These are phyloP conservation scores for Cervus canadensis DNA, from an alignment of 2,113 vertebrate species.

Conservation along the genomic window DNA sequence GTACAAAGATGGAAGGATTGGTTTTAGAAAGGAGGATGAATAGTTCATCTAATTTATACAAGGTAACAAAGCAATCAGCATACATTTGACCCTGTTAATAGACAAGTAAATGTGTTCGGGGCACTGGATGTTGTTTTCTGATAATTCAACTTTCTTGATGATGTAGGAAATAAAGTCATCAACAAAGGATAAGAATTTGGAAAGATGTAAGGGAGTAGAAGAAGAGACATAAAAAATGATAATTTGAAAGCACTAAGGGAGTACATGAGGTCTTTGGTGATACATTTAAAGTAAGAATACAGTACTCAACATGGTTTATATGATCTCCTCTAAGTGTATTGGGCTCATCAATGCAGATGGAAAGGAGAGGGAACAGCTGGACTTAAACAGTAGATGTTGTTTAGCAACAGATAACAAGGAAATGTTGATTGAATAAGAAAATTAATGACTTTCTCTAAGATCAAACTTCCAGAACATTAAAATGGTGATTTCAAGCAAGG, in stretches of 20 bases:
- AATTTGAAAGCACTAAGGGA: not conserved
- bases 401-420: not conserved
- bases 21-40: not conserved
- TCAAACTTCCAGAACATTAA: not conserved
- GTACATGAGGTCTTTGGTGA: not conserved
- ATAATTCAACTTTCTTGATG: not conserved
- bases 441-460: not conserved
- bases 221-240: not conserved
- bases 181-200: not conserved
- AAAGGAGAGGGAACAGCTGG: not conserved
- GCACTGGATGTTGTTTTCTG: not conserved
- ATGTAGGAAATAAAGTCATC: not conserved
- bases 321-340: not conserved
- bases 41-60: not conserved
- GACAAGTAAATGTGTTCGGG: rapidly evolving
- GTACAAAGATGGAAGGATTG: not conserved
- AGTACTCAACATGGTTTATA: not conserved
- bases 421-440: not conserved
- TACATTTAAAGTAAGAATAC: not conserved
- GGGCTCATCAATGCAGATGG: not conserved
- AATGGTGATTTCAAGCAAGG: not conserved
- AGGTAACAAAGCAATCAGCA: not conserved
- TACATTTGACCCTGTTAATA: not conserved
- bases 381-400: not conserved
- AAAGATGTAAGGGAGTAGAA: not conserved